These are phyloP conservation scores for Microtus montanus DNA, from an alignment of 2,113 vertebrate species.

Conservation along the genomic window DNA sequence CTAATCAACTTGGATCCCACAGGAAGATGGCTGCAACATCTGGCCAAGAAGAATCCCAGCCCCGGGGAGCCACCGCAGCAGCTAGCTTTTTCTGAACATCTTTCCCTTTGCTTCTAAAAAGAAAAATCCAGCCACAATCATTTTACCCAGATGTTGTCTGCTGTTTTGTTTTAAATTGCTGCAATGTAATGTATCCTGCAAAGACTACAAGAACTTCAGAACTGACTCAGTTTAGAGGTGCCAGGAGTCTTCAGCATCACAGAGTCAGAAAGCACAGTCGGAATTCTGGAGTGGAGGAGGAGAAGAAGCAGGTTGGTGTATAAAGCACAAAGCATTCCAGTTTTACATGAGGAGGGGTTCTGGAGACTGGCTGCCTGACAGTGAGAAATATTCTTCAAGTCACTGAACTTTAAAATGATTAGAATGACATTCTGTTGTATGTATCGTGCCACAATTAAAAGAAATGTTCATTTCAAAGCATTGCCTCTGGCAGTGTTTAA, in stretches of 20 bases:
- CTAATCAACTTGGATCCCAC: background rate
- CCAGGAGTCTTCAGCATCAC: background rate
- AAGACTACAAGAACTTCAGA: conserved; percentile 41
- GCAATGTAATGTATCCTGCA: background rate
- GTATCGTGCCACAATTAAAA: background rate
- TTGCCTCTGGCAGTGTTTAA: background rate
- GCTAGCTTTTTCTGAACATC: background rate
- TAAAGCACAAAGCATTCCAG: background rate
- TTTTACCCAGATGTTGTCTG: background rate
- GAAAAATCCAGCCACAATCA: background rate
- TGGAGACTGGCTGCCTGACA: background rate
- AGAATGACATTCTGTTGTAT: background rate
- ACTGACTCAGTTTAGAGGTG: background rate
- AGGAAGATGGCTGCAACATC: background rate
- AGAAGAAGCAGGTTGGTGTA: background rate
- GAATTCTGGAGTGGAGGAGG: background rate
- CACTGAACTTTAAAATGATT: background rate
- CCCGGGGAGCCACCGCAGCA: background rate
- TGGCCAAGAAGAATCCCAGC: background rate
- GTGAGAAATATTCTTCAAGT: background rate
- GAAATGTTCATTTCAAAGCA: background rate
- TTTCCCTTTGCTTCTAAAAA: background rate
- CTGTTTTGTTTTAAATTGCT: conserved; percentile 28
- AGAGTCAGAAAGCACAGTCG: background rate
- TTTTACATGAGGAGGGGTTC: background rate